Evolutionary conservation across 2,888 invertebrate genomes (phyloP).

Genomic region (Ectropis crepuscularia): DNA sequence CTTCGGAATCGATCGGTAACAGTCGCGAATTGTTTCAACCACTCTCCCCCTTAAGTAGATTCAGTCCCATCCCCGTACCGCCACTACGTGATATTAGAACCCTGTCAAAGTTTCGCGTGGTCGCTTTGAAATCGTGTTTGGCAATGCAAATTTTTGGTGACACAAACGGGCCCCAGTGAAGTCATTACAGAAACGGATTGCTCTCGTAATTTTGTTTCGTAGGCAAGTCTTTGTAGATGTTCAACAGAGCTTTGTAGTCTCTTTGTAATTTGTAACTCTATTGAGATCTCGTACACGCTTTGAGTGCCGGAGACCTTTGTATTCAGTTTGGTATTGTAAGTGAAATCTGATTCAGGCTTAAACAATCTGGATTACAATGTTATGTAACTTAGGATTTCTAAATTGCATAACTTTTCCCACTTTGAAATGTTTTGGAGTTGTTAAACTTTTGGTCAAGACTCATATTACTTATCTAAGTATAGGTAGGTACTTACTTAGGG

Average conservation of each 20-base stretch:
- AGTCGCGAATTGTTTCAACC: constrained; percentile 69
- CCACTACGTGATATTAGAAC: constrained; percentile 48
- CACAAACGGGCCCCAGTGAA: constrained; percentile 67
- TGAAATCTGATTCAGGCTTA: constrained; percentile 52
- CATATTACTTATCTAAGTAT: too few relatives aligned
- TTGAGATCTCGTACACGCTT: constrained; percentile 53
- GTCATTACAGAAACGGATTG: constrained; percentile 79
- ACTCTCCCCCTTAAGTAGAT: constrained; percentile 46
- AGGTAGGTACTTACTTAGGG: too few relatives aligned
- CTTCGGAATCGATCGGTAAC: constrained; percentile 78
- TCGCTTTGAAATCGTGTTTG: constrained; percentile 57
- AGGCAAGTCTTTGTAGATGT: constrained; percentile 76
- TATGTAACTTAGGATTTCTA: constrained; percentile 32
- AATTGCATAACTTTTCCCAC: constrained; percentile 8
- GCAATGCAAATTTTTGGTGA: constrained; percentile 80
- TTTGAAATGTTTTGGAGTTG: not conserved
- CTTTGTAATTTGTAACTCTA: constrained; percentile 69
- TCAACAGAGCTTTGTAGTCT: constrained; percentile 62
- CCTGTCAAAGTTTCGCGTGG: constrained; percentile 52
- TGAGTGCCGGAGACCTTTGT: constrained; percentile 48
- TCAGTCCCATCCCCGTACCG: constrained; percentile 53
- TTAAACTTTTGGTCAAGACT: not conserved
- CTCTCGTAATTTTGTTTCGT: constrained; percentile 81
- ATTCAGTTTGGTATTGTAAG: constrained; percentile 53
- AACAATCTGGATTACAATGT: constrained; percentile 29